Percentiles rank a stretch among this genome's conserved stretches.
Evolutionary conservation across 2,113 vertebrate genomes (phyloP).

Genomic region (Paralichthys olivaceus): DNA sequence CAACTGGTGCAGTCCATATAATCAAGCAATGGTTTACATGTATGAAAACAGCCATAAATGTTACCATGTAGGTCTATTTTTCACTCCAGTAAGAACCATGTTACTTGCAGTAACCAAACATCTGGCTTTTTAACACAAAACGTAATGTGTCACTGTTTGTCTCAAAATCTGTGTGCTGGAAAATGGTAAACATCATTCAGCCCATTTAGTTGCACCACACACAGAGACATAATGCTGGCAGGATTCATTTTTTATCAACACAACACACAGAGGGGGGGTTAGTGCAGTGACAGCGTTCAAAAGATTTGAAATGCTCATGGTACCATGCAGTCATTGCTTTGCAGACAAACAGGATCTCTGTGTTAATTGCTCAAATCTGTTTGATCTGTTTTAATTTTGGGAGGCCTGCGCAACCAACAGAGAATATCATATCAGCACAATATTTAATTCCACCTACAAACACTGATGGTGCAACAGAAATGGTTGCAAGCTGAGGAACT

Average conservation of each 20-base stretch:
- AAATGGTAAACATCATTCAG: not conserved
- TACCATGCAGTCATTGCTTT: not conserved
- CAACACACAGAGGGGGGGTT: not conserved
- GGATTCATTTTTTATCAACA: not conserved
- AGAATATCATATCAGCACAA: not conserved
- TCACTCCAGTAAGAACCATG: not conserved
- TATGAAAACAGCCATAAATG: not conserved
- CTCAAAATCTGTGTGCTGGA: not conserved
- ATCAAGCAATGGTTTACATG: not conserved
- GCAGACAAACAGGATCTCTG: constrained; percentile 2
- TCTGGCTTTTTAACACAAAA: not conserved
- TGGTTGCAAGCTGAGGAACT: not conserved
- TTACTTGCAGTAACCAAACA: not conserved
- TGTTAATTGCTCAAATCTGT: constrained; percentile 3
- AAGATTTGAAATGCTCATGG: not conserved
- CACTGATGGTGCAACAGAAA: not conserved
- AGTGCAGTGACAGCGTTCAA: not conserved
- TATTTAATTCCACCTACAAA: not conserved
- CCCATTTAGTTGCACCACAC: not conserved
- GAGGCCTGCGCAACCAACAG: not conserved
- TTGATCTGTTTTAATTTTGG: not conserved
- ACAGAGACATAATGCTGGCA: not conserved
- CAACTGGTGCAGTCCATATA: not conserved
- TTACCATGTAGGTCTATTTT: not conserved
- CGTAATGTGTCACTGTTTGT: not conserved